Percentiles rank a stretch among this genome's conserved stretches.
These are phyloP conservation scores for Cephalopachus bancanus DNA, from an alignment of 2,797 vertebrate species.

Conservation along the genomic window DNA sequence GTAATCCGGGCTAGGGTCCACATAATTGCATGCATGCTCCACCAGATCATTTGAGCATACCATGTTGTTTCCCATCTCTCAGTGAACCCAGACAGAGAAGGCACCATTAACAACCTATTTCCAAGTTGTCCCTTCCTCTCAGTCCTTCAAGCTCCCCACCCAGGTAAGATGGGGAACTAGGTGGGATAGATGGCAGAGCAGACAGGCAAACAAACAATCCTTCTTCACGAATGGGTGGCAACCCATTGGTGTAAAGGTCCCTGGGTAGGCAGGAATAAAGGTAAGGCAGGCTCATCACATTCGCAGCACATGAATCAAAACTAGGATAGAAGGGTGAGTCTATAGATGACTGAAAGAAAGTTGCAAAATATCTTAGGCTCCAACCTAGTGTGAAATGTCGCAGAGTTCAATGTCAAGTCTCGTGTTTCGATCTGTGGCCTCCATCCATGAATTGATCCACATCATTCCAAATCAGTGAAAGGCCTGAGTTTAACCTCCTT, in stretches of 20 bases:
- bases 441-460: neutral
- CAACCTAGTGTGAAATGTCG: rapidly evolving
- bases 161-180: neutral
- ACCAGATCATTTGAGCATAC: constrained; percentile 88
- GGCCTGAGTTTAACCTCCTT: neutral
- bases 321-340: neutral
- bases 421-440: neutral
- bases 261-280: neutral
- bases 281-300: neutral
- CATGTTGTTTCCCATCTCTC: constrained; percentile 75
- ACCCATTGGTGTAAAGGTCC: rapidly evolving
- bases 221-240: neutral
- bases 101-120: neutral
- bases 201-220: neutral
- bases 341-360: neutral
- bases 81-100: neutral
- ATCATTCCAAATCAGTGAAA: neutral
- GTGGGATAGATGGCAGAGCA: no score
- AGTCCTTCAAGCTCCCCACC: neutral
- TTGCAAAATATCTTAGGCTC: neutral
- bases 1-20: constrained; percentile 89
- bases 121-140: neutral
- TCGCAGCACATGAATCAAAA: neutral
- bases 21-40: constrained; percentile 86
- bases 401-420: neutral